Evolutionary conservation across 2,113 vertebrate species (phyloP), one percentile per base, ranked within the genome.

Genomic region (Rhodinocichla rosea): DNA sequence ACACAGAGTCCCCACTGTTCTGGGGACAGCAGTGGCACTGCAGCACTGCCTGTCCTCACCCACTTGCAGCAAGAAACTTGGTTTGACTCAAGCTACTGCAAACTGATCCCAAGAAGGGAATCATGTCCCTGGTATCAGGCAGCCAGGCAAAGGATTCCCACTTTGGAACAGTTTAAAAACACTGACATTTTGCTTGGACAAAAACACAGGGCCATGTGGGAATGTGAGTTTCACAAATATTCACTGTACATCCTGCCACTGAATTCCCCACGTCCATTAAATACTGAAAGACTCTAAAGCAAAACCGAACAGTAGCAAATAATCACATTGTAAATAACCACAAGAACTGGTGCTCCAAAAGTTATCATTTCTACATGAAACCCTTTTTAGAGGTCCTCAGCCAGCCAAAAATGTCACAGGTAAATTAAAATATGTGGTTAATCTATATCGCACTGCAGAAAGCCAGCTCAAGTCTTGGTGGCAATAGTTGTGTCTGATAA

Each of bases 91-190:
- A 65, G 55, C 12, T 47, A 30, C 37, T 16, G 28, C 69, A 59
- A 52, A 14, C 13, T 59, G 53, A 77, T 33, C 14, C 63, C 32
- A 68, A 27, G n/a, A 49, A 57, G 16, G 55, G 17, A 89, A 55
- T 44, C 5, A 1, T 3, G 2, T 37, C 23, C 60, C 5, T 0
- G 0, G 17, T 37, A 39, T 28, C 50, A 56, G 45, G 27, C 40
- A 75, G 45, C 35, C 7, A 59, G 28, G 44, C 60, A 64, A 63
- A 64, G 59, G 27, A 74, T 44, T 57, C 55, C 19, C 24, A 27
- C 44, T 39, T 18, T 6, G 19, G 28, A 5, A 53, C 74, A 37
- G 20, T 47, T 70, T 50, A 15, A 80, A 64, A 92, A 26, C 47
- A 47, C 6, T 2, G 17, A 11, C 21, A 35, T 68, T 90, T 30